Evolutionary conservation across 1,140 invertebrate genomes (phyloP).

Genomic region (Anoplolepis gracilipes): DNA sequence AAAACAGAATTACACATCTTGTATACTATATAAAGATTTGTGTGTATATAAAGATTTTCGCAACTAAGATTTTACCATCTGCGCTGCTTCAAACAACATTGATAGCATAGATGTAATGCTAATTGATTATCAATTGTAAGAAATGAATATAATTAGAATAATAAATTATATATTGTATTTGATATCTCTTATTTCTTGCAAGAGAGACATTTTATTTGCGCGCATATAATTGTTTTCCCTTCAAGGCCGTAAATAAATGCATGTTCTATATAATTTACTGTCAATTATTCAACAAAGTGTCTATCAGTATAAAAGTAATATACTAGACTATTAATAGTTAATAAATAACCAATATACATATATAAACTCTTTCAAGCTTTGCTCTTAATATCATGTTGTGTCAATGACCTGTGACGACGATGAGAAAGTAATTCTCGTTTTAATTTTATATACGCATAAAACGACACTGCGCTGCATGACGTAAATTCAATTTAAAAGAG

Average conservation of each 20-base stretch:
- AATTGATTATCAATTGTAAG: not conserved
- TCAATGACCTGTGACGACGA: constrained; percentile 20
- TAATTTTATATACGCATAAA: constrained; percentile 29
- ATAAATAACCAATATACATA: not conserved
- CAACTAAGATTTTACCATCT: not conserved
- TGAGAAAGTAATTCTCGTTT: constrained; percentile 34
- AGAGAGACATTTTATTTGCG: not conserved
- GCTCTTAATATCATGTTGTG: not conserved
- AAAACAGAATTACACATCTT: not conserved
- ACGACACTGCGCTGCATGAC: not conserved
- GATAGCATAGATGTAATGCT: not conserved
- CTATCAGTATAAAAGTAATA: not conserved
- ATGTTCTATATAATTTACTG: constrained; percentile 19
- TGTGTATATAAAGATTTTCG: too few relatives aligned
- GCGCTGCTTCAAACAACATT: not conserved
- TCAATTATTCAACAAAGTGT: constrained; percentile 9
- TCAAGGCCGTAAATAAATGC: not conserved
- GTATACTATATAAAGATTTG: not conserved
- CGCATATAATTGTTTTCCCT: not conserved
- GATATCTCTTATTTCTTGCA: not conserved
- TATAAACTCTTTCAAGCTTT: constrained; percentile 13
- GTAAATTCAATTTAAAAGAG: constrained; percentile 32
- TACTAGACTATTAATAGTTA: not conserved
- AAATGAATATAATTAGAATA: not conserved
- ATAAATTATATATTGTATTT: too few relatives aligned